Base-by-base conservation (phyloP, 2,797 vertebrate genomes). In the Halcyon smyrnensis region DNA sequence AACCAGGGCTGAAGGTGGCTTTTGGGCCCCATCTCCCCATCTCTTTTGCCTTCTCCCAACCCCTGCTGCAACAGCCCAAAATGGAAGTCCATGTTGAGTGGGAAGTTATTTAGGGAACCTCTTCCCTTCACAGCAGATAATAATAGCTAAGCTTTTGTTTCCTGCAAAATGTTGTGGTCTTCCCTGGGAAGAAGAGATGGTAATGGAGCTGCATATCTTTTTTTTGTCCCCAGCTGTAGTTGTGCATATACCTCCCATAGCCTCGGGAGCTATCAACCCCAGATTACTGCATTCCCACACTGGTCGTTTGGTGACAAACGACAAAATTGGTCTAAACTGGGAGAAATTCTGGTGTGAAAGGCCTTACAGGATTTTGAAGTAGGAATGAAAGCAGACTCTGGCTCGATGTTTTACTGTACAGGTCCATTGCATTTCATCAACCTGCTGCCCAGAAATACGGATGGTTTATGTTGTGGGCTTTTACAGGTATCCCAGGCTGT, bases 391-490 rank as follows among this genome's bases (percentile, higher is more conserved):
- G 14, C 27, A 45, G 12, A 14, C 23, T 90, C 30, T 64, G 41
- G 8, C 63, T 37, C 5, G 3, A 23, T 12, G 16, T 57, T 77
- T 67, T 73, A 12, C 36, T 71, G 2, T 39, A 24, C 5, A 30
- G 19, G 14, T 76, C 15, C 23, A 65, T 73, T 0, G 7, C 2
- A 7, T 79, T 74, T 91, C 13, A 5, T 48, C 50, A 46, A 8
- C 15, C 17, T 0, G 0, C 23, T 75, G 15, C 19, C 7, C n/a
- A 63, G 73, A 54, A 81, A 34, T 27, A 18, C 2, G 13, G 32
- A 11, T 83, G 15, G 28, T 25, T 54, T 32, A 28, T 8, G 0
- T 36, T 36, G 4, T 63, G 50, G 48, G 25, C 32, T 88, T 25
- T 64, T 45, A 24, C 8, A 41, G 73, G 43, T 63, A 13, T 23